Conservation (phyloP, 2,888 invertebrate genomes). For the Megaustenia siamemsis region DNA sequence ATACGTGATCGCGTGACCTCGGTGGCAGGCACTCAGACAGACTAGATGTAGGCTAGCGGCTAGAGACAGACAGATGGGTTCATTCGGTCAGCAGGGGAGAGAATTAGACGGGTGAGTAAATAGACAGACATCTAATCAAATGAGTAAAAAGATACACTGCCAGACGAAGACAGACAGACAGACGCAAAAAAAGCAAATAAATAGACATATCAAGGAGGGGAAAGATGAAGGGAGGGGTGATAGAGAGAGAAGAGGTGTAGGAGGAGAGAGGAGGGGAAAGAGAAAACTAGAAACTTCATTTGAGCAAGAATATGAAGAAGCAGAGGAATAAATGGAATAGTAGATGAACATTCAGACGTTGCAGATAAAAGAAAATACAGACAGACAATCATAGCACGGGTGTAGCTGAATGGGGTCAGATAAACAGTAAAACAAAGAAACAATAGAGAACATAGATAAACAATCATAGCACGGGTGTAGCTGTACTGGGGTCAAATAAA, state of each 20-base stretch:
- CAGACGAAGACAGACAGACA: neutral
- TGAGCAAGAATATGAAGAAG: neutral
- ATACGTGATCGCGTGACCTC: too few species aligned
- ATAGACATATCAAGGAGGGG: too few species aligned
- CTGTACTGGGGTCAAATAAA: too few species aligned
- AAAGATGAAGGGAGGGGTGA: neutral
- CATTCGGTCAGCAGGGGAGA: neutral
- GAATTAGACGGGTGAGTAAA: neutral
- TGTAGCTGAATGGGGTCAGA: neutral
- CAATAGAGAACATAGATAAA: neutral
- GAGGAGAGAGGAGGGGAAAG: constrained; percentile 8
- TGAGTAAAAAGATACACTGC: neutral
- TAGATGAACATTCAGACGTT: neutral
- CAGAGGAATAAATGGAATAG: neutral
- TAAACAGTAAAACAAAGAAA: neutral
- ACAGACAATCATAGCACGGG: too few species aligned
- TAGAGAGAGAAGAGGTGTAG: constrained; percentile 10
- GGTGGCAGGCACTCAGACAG: neutral
- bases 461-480: too few species aligned
- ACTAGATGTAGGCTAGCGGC: too few species aligned
- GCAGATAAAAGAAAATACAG: neutral
- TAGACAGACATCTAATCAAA: neutral
- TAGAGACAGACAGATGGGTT: neutral
- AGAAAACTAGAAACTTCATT: neutral
- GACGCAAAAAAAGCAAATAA: neutral